Evolutionary conservation across 2,888 invertebrate genomes (phyloP).

Genomic region (Tholera decimalis): DNA sequence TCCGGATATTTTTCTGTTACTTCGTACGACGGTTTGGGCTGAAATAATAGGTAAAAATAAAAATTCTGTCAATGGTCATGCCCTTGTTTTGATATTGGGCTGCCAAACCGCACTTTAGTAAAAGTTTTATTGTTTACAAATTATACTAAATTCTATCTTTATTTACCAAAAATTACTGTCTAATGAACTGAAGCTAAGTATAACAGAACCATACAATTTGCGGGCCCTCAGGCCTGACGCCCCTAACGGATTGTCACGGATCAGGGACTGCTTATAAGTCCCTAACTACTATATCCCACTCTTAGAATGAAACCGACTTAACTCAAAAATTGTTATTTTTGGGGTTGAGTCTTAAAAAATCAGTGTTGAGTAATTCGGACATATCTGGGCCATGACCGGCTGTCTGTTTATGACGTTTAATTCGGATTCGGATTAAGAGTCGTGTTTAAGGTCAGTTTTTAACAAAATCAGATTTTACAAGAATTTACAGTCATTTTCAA

Average conservation of each 20-base stretch:
- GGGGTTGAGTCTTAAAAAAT: too few species aligned
- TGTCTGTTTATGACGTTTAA: too few species aligned
- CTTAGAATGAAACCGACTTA: not conserved
- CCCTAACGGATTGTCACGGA: constrained; percentile 31
- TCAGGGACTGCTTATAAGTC: constrained; percentile 4
- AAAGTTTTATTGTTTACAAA: not conserved
- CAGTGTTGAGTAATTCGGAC: too few species aligned
- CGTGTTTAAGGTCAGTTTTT: too few species aligned
- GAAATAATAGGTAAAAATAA: constrained; percentile 51
- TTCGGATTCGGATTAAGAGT: too few species aligned
- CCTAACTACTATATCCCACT: not conserved
- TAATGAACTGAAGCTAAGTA: constrained; percentile 33
- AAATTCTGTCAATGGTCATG: not conserved
- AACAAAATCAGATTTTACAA: too few species aligned
- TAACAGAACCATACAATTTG: constrained; percentile 33
- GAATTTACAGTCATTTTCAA: too few species aligned
- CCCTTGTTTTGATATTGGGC: not conserved
- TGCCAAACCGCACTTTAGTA: constrained; percentile 3
- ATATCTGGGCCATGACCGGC: too few species aligned
- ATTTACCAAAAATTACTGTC: constrained; percentile 14
- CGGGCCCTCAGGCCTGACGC: constrained; percentile 21
- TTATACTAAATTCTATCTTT: not conserved
- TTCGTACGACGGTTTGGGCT: constrained; percentile 82
- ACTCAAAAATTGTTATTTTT: too few species aligned
- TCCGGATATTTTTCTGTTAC: constrained; percentile 85